Evolutionary conservation across 2,888 invertebrate species (phyloP), one percentile per base, ranked within the genome.

Genomic region (Mamestra brassicae): DNA sequence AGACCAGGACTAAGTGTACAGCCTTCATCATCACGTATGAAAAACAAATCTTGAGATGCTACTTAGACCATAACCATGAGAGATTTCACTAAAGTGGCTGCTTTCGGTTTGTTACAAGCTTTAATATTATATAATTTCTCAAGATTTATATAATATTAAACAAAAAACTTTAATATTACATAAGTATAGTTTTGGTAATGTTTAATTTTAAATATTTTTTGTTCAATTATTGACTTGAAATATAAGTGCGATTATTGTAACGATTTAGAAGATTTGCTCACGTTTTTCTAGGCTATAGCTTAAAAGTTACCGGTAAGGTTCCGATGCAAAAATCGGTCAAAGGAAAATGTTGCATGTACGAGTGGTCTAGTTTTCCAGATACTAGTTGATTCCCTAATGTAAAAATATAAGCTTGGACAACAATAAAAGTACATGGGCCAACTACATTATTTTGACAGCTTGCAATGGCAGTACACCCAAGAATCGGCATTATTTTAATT

Each of bases 1-100:
- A 71, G 10, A 66, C 80, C 47, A 69, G 80, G 42, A 80, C 84
- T 15, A 80, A 52, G 38, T 84, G 86, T 57, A 86, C 70, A 3
- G 84, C 84, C 2, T 82, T 74, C 36, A 68, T 82, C 34, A 63
- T 47, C 3, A 84, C 82, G 0, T 61, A 45, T 6, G 50, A 64
- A 0, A 54, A 70, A 11, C 13, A 61, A 1, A 52, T 84, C 42
- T 13, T 78, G 3, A 74, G 50, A 70, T 63, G 67, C 36, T 71
- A 61, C 10, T 66, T 85, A 45, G 57, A 65, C 13, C 81, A 85
- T 38, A 85, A 74, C 10, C 86, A 85, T 50, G 45, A 26, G 36
- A 57, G 34, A 6, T 50, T 64, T 75, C 8, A 52, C 47, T 57
- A 42, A 42, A 10, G 17, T 3, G 4, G 0, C 0, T 47, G 36